Conservation (phyloP, 1,140 invertebrate genomes). For the Alviniconcha marisindica region DNA sequence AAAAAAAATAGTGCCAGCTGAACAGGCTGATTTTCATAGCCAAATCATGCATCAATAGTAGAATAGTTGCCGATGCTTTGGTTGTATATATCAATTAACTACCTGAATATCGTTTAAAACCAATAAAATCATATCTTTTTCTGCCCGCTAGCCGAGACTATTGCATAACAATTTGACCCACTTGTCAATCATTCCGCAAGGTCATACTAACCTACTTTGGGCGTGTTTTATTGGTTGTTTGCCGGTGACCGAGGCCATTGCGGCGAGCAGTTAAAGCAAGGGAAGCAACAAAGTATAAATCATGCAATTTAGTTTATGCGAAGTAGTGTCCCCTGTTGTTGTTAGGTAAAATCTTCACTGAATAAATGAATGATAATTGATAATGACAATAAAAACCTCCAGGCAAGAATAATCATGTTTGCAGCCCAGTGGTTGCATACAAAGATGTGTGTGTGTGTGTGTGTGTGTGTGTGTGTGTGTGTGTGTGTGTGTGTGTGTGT, state of each 20-base stretch:
- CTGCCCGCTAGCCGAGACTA: background rate
- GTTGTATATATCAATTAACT: too few relatives aligned
- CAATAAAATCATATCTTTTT: background rate
- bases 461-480: constrained; percentile 16
- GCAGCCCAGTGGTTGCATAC: background rate
- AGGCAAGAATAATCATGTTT: background rate
- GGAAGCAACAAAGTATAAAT: background rate
- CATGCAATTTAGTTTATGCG: too few relatives aligned
- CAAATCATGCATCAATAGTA: too few relatives aligned
- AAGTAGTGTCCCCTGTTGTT: background rate
- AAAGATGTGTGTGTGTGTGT: background rate
- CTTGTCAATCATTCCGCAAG: constrained; percentile 34
- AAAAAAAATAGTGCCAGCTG: background rate
- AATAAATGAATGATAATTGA: background rate
- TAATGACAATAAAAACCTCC: too few relatives aligned
- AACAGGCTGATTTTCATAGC: too few relatives aligned
- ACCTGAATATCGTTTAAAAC: too few relatives aligned
- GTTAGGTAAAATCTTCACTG: background rate
- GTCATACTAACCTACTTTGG: constrained; percentile 27
- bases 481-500: constrained; percentile 14
- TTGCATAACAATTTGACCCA: constrained; percentile 32
- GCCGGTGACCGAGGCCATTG: background rate
- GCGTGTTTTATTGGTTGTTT: constrained; percentile 26
- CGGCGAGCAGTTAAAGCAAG: background rate
- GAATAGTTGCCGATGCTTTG: too few relatives aligned